Evolutionary conservation across 2,113 vertebrate genomes (phyloP).

Genomic region (Spea multiplicata): DNA sequence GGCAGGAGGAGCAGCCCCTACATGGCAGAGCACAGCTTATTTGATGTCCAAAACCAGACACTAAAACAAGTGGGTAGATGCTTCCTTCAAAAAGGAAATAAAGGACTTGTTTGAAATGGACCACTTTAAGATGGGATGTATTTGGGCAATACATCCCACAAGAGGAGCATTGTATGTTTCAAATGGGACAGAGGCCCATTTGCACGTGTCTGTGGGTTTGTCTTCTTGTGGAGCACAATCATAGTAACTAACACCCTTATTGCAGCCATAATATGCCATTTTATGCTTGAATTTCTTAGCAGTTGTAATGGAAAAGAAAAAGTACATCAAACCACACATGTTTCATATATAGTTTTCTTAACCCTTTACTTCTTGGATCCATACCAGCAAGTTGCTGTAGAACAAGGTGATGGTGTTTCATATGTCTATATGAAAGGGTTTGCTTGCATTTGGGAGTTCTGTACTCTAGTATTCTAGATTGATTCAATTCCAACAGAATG

Average conservation of each 20-base stretch:
- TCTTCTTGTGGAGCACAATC: conserved; percentile 4
- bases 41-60: conserved; percentile 32
- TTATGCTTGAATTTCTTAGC: conserved; percentile 48
- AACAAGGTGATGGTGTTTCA: not conserved
- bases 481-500: not conserved
- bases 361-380: not conserved
- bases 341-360: conserved; percentile 11
- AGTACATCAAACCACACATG: not conserved
- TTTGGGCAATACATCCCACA: not conserved
- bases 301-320: conserved; percentile 8
- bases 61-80: fast-evolving
- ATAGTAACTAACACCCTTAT: not conserved
- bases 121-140: not conserved
- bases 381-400: not conserved
- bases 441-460: not conserved
- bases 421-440: not conserved
- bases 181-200: not conserved
- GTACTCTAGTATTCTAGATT: not conserved
- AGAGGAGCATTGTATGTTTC: not conserved
- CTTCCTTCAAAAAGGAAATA: not conserved
- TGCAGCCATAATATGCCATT: conserved; percentile 47
- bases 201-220: conserved; percentile 5
- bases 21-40: not conserved
- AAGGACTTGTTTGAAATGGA: not conserved
- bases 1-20: not conserved